These are phyloP conservation scores for Bos javanicus DNA, from an alignment of 2,113 vertebrate genomes.

Conservation along the genomic window DNA sequence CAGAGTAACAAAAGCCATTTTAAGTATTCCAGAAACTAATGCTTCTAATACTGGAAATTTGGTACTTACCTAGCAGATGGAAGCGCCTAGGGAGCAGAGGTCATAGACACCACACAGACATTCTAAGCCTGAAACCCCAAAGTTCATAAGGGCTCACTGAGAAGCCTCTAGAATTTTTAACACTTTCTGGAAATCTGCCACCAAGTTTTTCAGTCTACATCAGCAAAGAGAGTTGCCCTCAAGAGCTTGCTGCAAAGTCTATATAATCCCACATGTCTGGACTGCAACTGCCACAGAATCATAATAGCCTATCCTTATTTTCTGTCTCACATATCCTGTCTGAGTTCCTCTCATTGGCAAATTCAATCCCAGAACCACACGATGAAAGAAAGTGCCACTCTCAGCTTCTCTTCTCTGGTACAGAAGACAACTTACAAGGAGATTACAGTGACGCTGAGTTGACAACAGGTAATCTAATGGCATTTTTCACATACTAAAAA, in stretches of 20 bases:
- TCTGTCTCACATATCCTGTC: neutral
- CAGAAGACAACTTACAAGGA: neutral
- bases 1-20: neutral
- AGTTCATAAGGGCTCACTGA: neutral
- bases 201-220: neutral
- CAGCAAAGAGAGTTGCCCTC: neutral
- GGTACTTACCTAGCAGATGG: neutral
- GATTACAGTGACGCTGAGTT: fast-evolving
- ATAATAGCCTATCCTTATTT: neutral
- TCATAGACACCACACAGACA: neutral
- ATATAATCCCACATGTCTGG: neutral
- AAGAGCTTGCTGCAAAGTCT: neutral
- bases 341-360: neutral
- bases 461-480: neutral
- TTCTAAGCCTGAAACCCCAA: neutral
- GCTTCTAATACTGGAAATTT: neutral
- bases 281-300: neutral
- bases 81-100: neutral
- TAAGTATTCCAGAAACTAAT: neutral
- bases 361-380: neutral
- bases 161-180: neutral
- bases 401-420: neutral
- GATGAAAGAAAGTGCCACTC: neutral
- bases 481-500: neutral
- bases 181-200: neutral